phyloP scores from a whole-genome alignment of 2,888 invertebrate species.

The Sesamia inferens region DNA sequence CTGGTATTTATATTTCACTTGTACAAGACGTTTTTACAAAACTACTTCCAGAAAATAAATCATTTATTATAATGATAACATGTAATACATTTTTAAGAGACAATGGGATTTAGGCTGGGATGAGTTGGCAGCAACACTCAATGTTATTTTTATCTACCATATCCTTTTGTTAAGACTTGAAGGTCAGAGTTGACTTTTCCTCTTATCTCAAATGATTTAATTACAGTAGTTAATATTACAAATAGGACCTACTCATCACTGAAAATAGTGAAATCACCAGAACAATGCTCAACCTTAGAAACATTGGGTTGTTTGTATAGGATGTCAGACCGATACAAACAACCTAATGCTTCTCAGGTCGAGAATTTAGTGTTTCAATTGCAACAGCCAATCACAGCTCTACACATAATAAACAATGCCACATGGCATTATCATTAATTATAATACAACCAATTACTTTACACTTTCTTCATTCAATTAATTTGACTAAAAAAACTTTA shows the following conservation, averaged over 20 bases:
- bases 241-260: not conserved
- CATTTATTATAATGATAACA: not conserved
- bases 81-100: slow-evolving; percentile 7
- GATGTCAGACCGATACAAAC: no score
- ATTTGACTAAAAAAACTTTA: not conserved
- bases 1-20: not conserved
- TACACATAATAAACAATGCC: slow-evolving; percentile 41
- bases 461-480: not conserved
- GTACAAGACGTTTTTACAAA: no score
- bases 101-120: slow-evolving; percentile 3
- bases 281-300: not conserved
- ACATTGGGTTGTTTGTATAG: no score
- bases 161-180: slow-evolving; percentile 25
- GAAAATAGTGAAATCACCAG: slow-evolving; percentile 3
- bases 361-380: slow-evolving; percentile 1
- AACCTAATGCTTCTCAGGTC: no score
- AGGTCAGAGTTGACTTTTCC: slow-evolving; percentile 33
- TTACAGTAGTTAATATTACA: slow-evolving; percentile 1
- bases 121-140: slow-evolving; percentile 9
- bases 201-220: slow-evolving; percentile 13
- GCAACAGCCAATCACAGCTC: slow-evolving; percentile 41
- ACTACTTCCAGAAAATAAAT: no score
- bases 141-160: slow-evolving; percentile 27
- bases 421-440: slow-evolving; percentile 12
- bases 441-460: not conserved